Evolutionary conservation across 1,140 invertebrate species (phyloP), one percentile per base, ranked within the genome.

Genomic region (Drosophila kepulauana): DNA sequence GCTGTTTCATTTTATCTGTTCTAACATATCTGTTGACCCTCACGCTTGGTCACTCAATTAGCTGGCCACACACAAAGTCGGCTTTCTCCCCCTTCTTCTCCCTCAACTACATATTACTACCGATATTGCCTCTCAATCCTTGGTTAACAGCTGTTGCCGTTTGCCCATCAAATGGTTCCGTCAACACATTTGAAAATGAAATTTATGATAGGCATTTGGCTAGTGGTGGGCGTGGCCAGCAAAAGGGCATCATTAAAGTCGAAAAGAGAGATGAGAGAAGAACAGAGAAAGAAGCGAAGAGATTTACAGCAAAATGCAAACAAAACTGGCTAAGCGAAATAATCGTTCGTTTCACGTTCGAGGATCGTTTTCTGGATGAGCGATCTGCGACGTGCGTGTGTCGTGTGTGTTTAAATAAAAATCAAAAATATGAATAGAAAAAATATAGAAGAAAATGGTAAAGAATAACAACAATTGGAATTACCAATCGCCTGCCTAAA

Each of bases 41-140:
- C 58, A 70, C 52, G 72, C 66, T 75, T 70, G 66, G 72, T 75
- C 68, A 71, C 68, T 75, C 68, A 75, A 75, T 75, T 75, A 65
- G 68, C 41, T 45, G 67, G 54, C 67, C 73, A 71, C 73, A 75
- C 73, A 75, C 73, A 71, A 52, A 41, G 67, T 2, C 20, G 38
- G 7, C n/a, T 13, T 33, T 3, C 20, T 33, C 8, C 20, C 1
- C 7, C 57, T 16, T 10, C n/a, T 28, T 3, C 43, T 16, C 15
- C 16, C 1, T 25, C 20, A 25, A 25, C 20, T 25, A 25, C 20
- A 25, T 25, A 3, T 25, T 25, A 25, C 20, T 11, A 2, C 56
- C 16, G 2, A 28, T 38, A 10, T 20, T 45, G 8, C 38, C 33
- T 16, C n/a, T 43, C 43, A 1, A 16, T 69, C 59, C 68, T 56